Base-by-base conservation (phyloP, 2,113 vertebrate genomes). In the Narcine bancroftii region DNA sequence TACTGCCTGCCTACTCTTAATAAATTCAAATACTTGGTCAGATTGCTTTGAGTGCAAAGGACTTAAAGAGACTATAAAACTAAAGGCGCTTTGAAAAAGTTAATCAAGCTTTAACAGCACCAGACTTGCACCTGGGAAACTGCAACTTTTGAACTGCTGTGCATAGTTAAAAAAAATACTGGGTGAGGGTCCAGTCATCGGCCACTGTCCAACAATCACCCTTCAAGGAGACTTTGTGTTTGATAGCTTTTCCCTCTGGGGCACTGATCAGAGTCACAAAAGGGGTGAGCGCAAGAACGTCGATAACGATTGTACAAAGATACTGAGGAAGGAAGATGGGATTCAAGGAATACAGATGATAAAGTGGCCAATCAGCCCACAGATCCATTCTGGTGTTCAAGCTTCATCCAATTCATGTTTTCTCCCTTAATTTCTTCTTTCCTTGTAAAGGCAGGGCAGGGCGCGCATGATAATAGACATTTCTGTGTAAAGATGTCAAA, bases 11-110 rank as follows among this genome's bases (percentile, higher is more conserved):
- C 42, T 33, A 45, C 45, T 69, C 89, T 33, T 91, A 42, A 45
- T 91, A 47, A 71, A 91, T 91, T 91, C 65, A 91, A 71, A 91
- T 91, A 69, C 65, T 91, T 91, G 66, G 63, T 69, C 10, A 71
- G 65, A 71, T 47, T 91, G 71, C 69, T 91, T 91, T 91, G 65
- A 5, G 45, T 39, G 26, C 39, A 47, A 45, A 91, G 36, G 65
- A 47, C 42, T 89, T 89, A 65, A 81, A 89, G 85, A 89, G 56
- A 6, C 63, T 63, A 89, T 65, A 89, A 89, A 89, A 89, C 85
- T 66, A 24, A 24, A 89, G 39, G 60, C 21, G 33, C 60, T 91
- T 69, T 91, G 33, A 39, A 42, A 63, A 71, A 65, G 53, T 11
- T 36, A 42, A 65, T 66, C 85, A 89, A 89, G 60, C 26, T 36